Conservation (phyloP, 2,888 invertebrate genomes). For the Elmis aenea region DNA sequence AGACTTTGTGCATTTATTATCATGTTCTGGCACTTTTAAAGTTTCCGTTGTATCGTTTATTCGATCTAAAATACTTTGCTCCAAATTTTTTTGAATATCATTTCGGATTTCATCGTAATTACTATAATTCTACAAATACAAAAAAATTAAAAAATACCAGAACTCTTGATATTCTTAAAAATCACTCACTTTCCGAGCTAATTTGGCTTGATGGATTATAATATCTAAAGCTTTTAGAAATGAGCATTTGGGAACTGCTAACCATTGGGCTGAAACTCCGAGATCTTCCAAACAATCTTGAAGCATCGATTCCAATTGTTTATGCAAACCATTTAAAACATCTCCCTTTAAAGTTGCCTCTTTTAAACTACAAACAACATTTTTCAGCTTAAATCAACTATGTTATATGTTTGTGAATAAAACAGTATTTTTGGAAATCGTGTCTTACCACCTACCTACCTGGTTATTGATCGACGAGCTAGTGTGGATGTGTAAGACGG, state of each 20-base stretch:
- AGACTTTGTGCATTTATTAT: no score
- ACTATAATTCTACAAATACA: no score
- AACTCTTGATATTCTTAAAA: no score
- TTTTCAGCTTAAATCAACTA: no score
- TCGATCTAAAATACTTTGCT: no score
- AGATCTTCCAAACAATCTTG: constrained; percentile 53
- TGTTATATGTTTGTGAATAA: neutral
- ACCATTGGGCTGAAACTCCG: constrained; percentile 62
- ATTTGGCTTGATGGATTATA: constrained; percentile 54
- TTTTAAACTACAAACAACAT: constrained; percentile 24
- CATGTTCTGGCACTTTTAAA: no score
- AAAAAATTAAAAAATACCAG: no score
- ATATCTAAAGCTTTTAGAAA: constrained; percentile 55
- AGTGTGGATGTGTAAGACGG: constrained; percentile 24
- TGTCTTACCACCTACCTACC: constrained; percentile 23
- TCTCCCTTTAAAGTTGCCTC: constrained; percentile 21
- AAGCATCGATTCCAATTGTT: constrained; percentile 38
- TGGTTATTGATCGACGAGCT: constrained; percentile 26
- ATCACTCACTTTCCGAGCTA: constrained; percentile 52
- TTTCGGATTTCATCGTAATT: no score
- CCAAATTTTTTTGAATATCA: no score
- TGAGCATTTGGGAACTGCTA: constrained; percentile 52
- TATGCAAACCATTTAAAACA: constrained; percentile 18
- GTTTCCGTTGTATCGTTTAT: no score
- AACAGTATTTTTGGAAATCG: no score